These are phyloP conservation scores for Casuarius casuarius DNA, from an alignment of 2,113 vertebrate genomes.

Conservation along the genomic window DNA sequence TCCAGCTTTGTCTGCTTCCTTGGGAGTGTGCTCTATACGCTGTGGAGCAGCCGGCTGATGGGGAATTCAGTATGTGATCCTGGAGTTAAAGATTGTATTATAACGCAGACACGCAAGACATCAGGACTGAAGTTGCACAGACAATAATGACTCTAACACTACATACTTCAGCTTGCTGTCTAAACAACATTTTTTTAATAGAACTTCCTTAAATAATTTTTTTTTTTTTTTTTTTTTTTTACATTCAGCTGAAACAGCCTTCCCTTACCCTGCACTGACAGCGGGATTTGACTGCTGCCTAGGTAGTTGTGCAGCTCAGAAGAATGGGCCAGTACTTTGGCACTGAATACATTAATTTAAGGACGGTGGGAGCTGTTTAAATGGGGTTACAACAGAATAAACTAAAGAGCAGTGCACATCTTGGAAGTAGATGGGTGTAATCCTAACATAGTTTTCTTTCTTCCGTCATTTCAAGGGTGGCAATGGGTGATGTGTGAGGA, in stretches of 20 bases:
- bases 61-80: background rate
- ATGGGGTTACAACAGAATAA: background rate
- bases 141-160: background rate
- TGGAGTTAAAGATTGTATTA: background rate
- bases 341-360: background rate
- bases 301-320: too few species aligned
- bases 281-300: background rate
- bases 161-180: background rate
- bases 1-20: background rate
- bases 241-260: too few species aligned
- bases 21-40: background rate
- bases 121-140: background rate
- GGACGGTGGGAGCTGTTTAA: background rate
- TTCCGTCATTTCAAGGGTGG: background rate
- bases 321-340: background rate
- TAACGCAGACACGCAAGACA: background rate
- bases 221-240: background rate
- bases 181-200: background rate
- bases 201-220: background rate
- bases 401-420: rapidly evolving
- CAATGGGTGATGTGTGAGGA: rapidly evolving
- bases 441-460: background rate
- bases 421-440: background rate
- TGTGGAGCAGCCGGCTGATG: too few species aligned
- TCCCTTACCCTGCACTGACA: background rate